Base-by-base conservation (phyloP, 2,113 vertebrate genomes). In the Eretmochelys imbricata region DNA sequence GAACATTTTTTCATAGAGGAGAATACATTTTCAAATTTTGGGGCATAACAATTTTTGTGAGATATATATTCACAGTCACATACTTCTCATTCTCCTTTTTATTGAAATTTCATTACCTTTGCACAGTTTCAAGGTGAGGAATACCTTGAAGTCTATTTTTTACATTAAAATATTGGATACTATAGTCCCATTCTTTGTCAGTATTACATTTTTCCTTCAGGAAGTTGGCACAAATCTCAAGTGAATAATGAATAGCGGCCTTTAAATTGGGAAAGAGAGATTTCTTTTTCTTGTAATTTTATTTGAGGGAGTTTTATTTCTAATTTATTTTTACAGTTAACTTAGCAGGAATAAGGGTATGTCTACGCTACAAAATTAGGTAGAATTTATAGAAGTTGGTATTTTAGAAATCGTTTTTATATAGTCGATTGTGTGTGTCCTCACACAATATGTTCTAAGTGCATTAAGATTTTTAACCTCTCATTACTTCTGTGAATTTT, bases 1-100 rank as follows among this genome's bases (percentile, higher is more conserved):
- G 8, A 1, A 38, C 46, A 0, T 13, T 69, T 38, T 12, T 84
- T 38, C 10, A 57, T 2, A 7, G 82, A 54, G 27, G 78, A 2
- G 25, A 80, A 50, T 42, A 72, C 31, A 27, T 22, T 14, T 38
- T 80, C 24, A 24, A 16, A 27, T 19, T 76, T 46, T 42, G 25
- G 42, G 12, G 42, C 42, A 14, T 13, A 46, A 25, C 42, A 46
- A 13, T 76, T 0, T 3, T 89, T 84, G 46, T 48, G 46, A 89
- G 46, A 12, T 1, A 0, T 1, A 0, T 51, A 22, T 65, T 42
- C 59, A 2, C 49, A 57, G 4, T 76, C 46, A 9, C 2, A 22
- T 62, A 55, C 22, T 76, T 10, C 24, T 87, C 78, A 4, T 19
- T 59, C 9, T 46, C 29, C 2, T 80, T 75, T 88, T 27, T 16